phyloP scores from a whole-genome alignment of 2,888 invertebrate species.

The Drosophila tripunctata region DNA sequence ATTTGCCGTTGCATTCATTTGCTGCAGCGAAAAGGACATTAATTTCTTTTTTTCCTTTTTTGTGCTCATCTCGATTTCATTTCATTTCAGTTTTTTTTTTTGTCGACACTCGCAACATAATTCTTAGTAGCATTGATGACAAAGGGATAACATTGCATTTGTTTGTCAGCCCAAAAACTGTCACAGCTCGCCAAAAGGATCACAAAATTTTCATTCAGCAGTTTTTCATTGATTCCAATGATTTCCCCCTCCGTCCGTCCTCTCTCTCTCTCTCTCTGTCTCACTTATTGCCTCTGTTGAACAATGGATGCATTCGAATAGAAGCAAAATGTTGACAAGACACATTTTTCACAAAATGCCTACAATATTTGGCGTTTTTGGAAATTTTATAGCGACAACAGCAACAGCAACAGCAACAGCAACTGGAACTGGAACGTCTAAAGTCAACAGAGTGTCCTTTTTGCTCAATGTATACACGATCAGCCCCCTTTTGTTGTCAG shows the following conservation, averaged over 20 bases:
- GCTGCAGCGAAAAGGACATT: constrained; percentile 66
- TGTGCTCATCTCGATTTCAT: not conserved
- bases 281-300: too few relatives aligned
- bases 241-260: too few relatives aligned
- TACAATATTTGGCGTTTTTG: constrained; percentile 72
- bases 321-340: constrained; percentile 71
- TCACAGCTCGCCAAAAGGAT: constrained; percentile 69
- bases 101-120: constrained; percentile 68
- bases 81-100: constrained; percentile 7
- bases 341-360: constrained; percentile 71
- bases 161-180: constrained; percentile 76
- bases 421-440: constrained; percentile 15
- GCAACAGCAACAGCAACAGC: constrained; percentile 18
- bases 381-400: constrained; percentile 60
- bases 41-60: constrained; percentile 32
- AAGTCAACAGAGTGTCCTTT: constrained; percentile 61
- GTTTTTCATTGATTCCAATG: constrained; percentile 75
- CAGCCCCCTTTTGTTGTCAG: constrained; percentile 79
- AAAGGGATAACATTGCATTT: constrained; percentile 80
- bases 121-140: constrained; percentile 75
- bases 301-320: constrained; percentile 72
- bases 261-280: too few relatives aligned
- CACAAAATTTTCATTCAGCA: constrained; percentile 72
- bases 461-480: constrained; percentile 68
- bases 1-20: constrained; percentile 72